Percentiles rank a stretch among this genome's conserved stretches.
Conservation (phyloP, 2,888 invertebrate genomes). For the Catocala nupta region DNA sequence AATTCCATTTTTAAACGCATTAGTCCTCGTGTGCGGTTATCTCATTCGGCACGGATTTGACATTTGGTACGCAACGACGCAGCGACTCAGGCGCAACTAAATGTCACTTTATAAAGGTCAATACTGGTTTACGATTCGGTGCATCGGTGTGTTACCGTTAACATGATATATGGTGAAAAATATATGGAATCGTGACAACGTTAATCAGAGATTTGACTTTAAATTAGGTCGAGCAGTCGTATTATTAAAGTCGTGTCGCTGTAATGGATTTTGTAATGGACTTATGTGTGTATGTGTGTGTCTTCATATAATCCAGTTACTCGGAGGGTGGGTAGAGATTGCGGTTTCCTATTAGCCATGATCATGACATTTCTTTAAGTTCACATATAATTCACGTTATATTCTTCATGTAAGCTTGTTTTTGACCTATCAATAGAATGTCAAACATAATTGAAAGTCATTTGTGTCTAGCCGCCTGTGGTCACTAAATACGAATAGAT, state of each 20-base stretch:
- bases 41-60: conserved; percentile 75
- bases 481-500: no score
- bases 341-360: no score
- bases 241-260: conserved; percentile 34
- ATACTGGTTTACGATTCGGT: conserved; percentile 45
- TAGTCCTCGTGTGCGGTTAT: conserved; percentile 51
- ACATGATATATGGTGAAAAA: conserved; percentile 43
- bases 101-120: conserved; percentile 77
- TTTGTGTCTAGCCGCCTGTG: no score
- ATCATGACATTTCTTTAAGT: no score
- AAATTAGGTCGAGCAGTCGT: conserved; percentile 35
- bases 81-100: conserved; percentile 53
- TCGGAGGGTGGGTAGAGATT: background rate
- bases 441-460: no score
- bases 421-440: no score
- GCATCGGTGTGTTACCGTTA: conserved; percentile 50
- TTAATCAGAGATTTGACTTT: conserved; percentile 45
- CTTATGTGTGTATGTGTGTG: conserved; percentile 6
- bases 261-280: conserved; percentile 9
- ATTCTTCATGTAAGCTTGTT: no score
- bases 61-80: conserved; percentile 78
- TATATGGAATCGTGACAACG: conserved; percentile 49
- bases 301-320: background rate
- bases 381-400: no score
- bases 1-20: conserved; percentile 47